Evolutionary conservation across 2,113 vertebrate species (phyloP), one percentile per base, ranked within the genome.

Genomic region (Glareola pratincola): DNA sequence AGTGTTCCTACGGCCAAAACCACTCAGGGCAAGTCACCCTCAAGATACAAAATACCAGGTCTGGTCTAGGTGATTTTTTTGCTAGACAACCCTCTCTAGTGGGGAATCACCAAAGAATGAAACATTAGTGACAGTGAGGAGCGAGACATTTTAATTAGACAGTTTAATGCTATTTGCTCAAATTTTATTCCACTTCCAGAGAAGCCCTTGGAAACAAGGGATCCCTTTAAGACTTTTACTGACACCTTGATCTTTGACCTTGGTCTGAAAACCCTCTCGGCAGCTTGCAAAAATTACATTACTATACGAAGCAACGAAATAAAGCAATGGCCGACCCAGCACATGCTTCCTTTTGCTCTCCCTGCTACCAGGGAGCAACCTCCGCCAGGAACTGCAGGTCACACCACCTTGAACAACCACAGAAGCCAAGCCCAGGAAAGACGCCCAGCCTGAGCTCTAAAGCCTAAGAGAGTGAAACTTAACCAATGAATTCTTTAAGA

Each of bases 211-310:
- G 27, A 78, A 92, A 57, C 29, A 72, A 78, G 20, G 2, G 11
- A 4, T 87, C 32, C 73, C 79, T 85, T 43, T 5, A 36, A 67
- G 51, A 37, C 47, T 80, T 83, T 39, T 34, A 56, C 39, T n/a
- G 69, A 77, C 30, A 77, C 12, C 68, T 67, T 47, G 45, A 71
- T 66, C 79, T 81, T 68, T 32, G 17, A 78, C 19, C 17, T 53
- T 11, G 14, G 39, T 59, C 48, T 76, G 62, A 85, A 78, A 93
- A 80, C 51, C 14, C 30, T 76, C 71, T 30, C 26, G 51, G 78
- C 34, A 91, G 43, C 60, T 63, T 77, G 37, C 66, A 90, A 88
- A 83, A 94, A 37, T 54, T n/a, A 81, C 80, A 26, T 84, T 82
- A 37, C 50, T 53, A 3, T 2, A 64, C 1, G 14, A 92, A 92